Percentiles rank a stretch among this genome's conserved stretches.
These are phyloP conservation scores for Melanotaenia pygmaea DNA, from an alignment of 2,797 vertebrate species.

Conservation along the genomic window DNA sequence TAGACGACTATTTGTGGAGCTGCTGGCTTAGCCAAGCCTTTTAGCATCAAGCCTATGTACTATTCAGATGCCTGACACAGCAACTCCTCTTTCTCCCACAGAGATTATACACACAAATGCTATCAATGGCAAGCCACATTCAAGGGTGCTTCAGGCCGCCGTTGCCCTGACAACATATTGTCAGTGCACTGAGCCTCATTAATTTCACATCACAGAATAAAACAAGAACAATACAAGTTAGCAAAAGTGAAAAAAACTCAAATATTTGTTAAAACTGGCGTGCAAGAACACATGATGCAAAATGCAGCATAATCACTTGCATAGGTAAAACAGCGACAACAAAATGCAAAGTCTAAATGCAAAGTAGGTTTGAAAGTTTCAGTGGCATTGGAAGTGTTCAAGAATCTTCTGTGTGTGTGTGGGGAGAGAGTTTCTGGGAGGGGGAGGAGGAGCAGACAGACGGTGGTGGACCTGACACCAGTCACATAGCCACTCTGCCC, in stretches of 20 bases:
- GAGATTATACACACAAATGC: conserved; percentile 43
- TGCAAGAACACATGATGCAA: neutral
- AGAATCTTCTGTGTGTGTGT: conserved; percentile 1
- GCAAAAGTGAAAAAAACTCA: neutral
- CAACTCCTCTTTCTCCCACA: conserved; percentile 65
- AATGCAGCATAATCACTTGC: neutral
- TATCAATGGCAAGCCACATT: conserved; percentile 6
- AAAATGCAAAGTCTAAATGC: conserved; percentile 50
- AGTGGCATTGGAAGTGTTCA: neutral
- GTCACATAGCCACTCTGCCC: conserved; percentile 61
- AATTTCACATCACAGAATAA: neutral
- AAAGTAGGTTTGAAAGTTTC: conserved; percentile 43
- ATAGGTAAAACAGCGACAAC: conserved; percentile 13
- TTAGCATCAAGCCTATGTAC: conserved; percentile 32
- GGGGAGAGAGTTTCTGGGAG: neutral
- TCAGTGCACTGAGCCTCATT: conserved; percentile 9
- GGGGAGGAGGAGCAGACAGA: conserved; percentile 7
- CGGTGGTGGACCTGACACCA: conserved; percentile 60
- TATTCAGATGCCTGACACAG: conserved; percentile 68
- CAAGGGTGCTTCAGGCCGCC: conserved; percentile 1
- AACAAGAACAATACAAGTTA: neutral
- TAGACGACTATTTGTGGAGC: conserved; percentile 69
- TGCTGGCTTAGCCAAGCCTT: conserved; percentile 56
- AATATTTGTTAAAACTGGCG: neutral
- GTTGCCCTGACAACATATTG: conserved; percentile 7